Percentiles rank a stretch among this genome's conserved stretches.
These are phyloP conservation scores for Castor canadensis DNA, from an alignment of 2,113 vertebrate genomes.

Conservation along the genomic window DNA sequence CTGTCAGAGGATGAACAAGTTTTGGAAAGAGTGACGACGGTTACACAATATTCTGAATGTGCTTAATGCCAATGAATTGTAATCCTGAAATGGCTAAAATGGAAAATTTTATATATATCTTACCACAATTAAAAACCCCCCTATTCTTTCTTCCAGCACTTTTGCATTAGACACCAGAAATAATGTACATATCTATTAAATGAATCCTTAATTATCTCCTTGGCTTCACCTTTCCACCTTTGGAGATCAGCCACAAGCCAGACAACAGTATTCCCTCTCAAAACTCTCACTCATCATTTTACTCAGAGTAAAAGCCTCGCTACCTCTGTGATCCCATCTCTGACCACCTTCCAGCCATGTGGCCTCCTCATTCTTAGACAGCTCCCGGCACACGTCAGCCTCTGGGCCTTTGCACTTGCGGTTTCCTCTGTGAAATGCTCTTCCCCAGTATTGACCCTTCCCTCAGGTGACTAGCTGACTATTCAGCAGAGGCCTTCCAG, in stretches of 20 bases:
- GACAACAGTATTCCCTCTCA: background rate
- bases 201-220: background rate
- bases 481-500: background rate
- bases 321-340: too few relatives aligned
- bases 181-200: background rate
- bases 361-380: background rate
- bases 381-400: background rate
- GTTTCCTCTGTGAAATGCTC: background rate
- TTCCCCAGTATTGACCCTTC: background rate
- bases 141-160: background rate
- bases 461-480: background rate
- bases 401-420: background rate
- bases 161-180: background rate
- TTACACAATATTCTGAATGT: background rate
- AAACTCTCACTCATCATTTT: background rate
- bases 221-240: background rate
- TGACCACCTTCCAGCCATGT: background rate
- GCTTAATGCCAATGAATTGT: too few relatives aligned
- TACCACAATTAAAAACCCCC: background rate
- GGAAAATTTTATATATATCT: background rate
- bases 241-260: background rate
- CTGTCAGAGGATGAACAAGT: background rate
- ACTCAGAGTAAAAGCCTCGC: too few relatives aligned
- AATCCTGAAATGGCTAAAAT: background rate
- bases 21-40: background rate